Evolutionary conservation across 2,888 invertebrate species (phyloP).

Genomic region (Temnothorax unifasciatus): DNA sequence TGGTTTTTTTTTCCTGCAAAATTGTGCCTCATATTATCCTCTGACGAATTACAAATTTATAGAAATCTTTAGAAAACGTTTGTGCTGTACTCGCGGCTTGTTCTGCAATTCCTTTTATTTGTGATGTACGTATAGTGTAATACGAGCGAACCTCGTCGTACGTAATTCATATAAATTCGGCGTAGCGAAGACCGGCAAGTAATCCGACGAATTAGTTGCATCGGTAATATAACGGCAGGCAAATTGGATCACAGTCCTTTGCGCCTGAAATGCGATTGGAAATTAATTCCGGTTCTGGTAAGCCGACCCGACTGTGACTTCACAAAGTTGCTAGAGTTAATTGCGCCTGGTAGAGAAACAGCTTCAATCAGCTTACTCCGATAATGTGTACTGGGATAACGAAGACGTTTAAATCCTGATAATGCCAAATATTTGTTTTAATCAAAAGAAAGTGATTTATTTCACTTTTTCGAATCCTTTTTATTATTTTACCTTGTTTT

Average conservation of each 20-base stretch:
- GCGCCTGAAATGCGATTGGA: constrained; percentile 50
- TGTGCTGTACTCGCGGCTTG: neutral
- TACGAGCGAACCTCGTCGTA: neutral
- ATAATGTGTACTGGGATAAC: neutral
- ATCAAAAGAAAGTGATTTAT: neutral
- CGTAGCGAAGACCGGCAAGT: constrained; percentile 16
- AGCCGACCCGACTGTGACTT: constrained; percentile 45
- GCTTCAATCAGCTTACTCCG: constrained; percentile 41
- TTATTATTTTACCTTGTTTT: neutral
- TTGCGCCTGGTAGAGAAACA: constrained; percentile 39
- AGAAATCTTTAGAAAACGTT: neutral
- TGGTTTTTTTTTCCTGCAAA: neutral
- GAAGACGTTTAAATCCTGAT: constrained; percentile 13
- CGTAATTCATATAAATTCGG: constrained; percentile 13
- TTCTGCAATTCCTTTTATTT: neutral
- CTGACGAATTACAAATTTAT: neutral
- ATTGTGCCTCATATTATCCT: neutral
- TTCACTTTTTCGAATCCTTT: neutral
- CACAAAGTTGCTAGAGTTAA: constrained; percentile 41
- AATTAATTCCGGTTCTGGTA: constrained; percentile 52
- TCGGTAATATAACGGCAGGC: constrained; percentile 36
- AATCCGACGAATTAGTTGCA: constrained; percentile 49
- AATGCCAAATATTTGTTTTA: neutral
- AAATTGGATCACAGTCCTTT: constrained; percentile 52
- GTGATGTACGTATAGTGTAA: neutral